phyloP scores from a whole-genome alignment of 2,113 vertebrate species.

The Apodemus speciosus region DNA sequence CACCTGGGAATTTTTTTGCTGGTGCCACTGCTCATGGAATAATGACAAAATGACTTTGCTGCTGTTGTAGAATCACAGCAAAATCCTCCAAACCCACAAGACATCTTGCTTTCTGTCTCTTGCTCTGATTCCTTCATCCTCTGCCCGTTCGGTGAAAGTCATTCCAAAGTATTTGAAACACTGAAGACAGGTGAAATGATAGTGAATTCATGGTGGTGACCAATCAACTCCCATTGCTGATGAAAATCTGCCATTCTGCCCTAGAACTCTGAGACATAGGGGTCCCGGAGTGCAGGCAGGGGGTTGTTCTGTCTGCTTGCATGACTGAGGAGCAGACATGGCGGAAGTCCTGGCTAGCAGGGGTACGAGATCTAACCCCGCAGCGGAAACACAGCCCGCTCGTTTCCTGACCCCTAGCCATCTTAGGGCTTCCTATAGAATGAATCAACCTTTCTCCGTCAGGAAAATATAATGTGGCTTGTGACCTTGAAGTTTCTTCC shows the following conservation, averaged over 20 bases:
- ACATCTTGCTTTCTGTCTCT: not conserved
- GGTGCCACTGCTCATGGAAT: not conserved
- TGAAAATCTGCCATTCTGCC: not conserved
- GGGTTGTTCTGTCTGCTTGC: not conserved
- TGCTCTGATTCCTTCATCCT: not conserved
- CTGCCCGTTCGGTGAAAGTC: not conserved
- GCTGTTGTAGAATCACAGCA: not conserved
- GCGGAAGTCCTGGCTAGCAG: slow-evolving; percentile 34
- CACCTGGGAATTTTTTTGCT: not conserved
- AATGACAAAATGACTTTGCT: not conserved
- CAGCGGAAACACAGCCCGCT: slow-evolving; percentile 75
- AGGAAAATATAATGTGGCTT: slow-evolving; percentile 82
- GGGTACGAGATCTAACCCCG: slow-evolving; percentile 28
- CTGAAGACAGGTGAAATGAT: not conserved
- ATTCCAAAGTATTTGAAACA: not conserved
- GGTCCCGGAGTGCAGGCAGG: slow-evolving; percentile 3
- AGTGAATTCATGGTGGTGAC: not conserved
- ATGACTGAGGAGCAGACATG: slow-evolving; percentile 40
- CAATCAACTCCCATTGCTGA: not conserved
- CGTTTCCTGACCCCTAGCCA: slow-evolving; percentile 78
- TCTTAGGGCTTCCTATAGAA: slow-evolving; percentile 84
- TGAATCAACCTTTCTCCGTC: slow-evolving; percentile 79
- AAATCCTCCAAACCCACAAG: not conserved
- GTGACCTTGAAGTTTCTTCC: slow-evolving; percentile 83
- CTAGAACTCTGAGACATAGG: not conserved